Evolutionary conservation across 2,888 invertebrate species (phyloP), one percentile per base, ranked within the genome.

Genomic region (Rhagium mordax): DNA sequence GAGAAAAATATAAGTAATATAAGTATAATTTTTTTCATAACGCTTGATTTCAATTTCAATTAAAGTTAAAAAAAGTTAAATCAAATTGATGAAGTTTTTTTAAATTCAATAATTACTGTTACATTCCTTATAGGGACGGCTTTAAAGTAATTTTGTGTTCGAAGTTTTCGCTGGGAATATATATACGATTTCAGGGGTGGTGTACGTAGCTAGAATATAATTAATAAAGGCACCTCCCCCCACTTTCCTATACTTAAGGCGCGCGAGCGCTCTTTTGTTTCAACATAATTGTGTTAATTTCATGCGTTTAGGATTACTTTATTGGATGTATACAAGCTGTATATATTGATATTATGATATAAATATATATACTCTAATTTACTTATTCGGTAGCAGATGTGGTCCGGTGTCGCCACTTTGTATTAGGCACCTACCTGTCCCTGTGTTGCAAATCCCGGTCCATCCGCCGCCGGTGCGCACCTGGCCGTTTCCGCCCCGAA

Each of bases 291-390:
- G 41, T 41, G 79, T 85, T 85, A 84, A 79, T 84, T 86, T 86
- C 83, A 84, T 86, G 86, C 81, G 84, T 85, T 85, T 86, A 85
- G 84, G 79, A 81, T 86, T 86, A 84, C 83, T 85, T 86, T 85
- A 86, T 85, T 87, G 83, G 85, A 84, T 88, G 87, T 88, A 87
- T 87, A 88, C 88, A 88, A 86, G 85, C 85, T 88, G 87, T 88
- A 87, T 87, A 87, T 88, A 88, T 87, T 86, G 83, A 85, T 85
- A 85, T 85, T 83, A 84, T 82, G 81, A 84, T 84, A 83, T 83
- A 83, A 79, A 86, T 85, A 86, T 74, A 81, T 86, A 85, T 87
- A 87, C 85, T 86, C 86, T 86, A 84, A 85, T 86, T 86, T 86
- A 85, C 85, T 83, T 84, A 84, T 77, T 85, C 84, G 82, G 86